Evolutionary conservation across 1,140 invertebrate genomes (phyloP).

Genomic region (Pseudobourletiella spinata): DNA sequence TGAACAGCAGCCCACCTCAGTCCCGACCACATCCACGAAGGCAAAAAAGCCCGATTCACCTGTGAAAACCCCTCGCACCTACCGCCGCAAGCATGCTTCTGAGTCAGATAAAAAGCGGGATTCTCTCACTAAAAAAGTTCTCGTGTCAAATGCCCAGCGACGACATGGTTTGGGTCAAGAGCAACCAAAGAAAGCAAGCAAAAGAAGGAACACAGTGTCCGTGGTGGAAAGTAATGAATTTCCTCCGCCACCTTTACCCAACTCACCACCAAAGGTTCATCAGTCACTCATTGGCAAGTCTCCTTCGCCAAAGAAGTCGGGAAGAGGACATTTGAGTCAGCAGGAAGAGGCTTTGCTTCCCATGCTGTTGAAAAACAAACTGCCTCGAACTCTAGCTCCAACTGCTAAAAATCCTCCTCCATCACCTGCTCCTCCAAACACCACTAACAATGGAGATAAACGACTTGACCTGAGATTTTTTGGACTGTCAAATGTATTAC

Average conservation of each 20-base stretch:
- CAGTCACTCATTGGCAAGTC: neutral
- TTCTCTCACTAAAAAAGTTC: neutral
- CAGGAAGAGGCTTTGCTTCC: neutral
- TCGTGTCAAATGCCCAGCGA: neutral
- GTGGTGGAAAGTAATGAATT: neutral
- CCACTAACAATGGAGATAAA: neutral
- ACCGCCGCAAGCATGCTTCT: neutral
- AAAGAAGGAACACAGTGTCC: neutral
- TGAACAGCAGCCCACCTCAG: no score
- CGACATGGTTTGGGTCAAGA: neutral
- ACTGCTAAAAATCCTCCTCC: no score
- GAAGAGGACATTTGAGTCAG: neutral
- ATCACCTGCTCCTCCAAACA: neutral
- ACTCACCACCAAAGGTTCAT: neutral
- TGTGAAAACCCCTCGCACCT: neutral
- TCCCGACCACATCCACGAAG: no score
- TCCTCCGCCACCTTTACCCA: neutral
- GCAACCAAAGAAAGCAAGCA: neutral
- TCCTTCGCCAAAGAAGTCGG: neutral
- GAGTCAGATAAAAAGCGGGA: neutral
- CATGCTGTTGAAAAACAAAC: neutral
- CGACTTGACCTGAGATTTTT: neutral
- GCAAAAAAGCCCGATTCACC: neutral
- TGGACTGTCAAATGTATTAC: neutral
- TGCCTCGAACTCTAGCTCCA: neutral